Percentiles rank a stretch among this genome's conserved stretches.
Conservation (phyloP, 2,113 vertebrate genomes). For the Thoracochromis brauschi region DNA sequence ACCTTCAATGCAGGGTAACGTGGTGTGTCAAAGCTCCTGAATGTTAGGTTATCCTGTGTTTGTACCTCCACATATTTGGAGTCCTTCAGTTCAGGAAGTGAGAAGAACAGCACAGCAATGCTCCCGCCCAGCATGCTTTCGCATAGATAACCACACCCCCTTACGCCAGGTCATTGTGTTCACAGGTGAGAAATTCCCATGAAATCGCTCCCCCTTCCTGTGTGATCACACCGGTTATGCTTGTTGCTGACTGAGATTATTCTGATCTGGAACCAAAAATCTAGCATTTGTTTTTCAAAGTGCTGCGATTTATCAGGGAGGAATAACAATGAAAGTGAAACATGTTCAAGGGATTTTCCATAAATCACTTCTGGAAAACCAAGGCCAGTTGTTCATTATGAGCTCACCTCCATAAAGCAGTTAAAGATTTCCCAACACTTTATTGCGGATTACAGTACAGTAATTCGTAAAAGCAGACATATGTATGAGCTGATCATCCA, state of each 20-base stretch:
- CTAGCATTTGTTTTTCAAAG: neutral
- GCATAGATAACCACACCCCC: constrained; percentile 41
- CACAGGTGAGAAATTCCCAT: constrained; percentile 37
- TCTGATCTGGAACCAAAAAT: neutral
- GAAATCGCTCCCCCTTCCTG: neutral
- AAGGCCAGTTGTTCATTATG: neutral
- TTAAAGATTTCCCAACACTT: neutral
- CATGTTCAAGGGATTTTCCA: neutral
- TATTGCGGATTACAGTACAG: neutral
- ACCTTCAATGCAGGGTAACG: constrained; percentile 2
- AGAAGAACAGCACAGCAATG: neutral
- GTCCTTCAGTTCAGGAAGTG: constrained; percentile 46
- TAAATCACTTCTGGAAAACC: neutral
- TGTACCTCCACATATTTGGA: constrained; percentile 26
- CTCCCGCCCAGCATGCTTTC: constrained; percentile 1
- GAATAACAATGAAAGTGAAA: neutral
- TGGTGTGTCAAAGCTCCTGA: neutral
- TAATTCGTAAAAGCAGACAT: neutral
- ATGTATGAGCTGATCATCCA: neutral
- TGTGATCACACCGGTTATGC: neutral
- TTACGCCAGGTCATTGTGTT: constrained; percentile 14
- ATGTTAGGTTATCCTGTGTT: neutral
- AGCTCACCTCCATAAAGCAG: neutral
- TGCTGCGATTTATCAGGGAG: neutral
- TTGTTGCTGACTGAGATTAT: neutral